These are phyloP conservation scores for Isichthys henryi DNA, from an alignment of 2,113 vertebrate species.

Conservation along the genomic window DNA sequence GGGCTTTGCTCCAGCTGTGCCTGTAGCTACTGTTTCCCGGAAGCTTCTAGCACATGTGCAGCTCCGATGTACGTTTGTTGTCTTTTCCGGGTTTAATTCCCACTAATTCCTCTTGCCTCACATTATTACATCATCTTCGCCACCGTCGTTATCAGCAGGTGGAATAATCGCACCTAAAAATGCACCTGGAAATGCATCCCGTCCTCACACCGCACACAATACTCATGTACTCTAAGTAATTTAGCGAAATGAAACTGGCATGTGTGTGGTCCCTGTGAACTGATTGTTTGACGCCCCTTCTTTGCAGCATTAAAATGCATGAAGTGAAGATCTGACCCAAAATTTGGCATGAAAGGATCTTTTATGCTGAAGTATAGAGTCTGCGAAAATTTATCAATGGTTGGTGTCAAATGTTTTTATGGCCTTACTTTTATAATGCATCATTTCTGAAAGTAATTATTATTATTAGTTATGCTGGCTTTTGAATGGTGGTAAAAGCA, in stretches of 20 bases:
- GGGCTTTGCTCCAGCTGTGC: background rate
- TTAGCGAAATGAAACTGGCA: background rate
- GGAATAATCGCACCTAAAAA: background rate
- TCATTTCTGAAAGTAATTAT: background rate
- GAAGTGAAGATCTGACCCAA: background rate
- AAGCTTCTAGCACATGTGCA: background rate
- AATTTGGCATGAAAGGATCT: slow-evolving; percentile 6
- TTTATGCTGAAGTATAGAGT: slow-evolving; percentile 8
- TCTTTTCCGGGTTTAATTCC: background rate
- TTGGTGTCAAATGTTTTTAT: slow-evolving; percentile 7
- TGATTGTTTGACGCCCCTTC: background rate
- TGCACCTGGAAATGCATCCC: background rate
- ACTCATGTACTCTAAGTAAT: background rate
- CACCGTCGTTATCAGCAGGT: background rate
- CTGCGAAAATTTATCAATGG: slow-evolving; percentile 2
- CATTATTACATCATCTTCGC: background rate
- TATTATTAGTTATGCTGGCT: background rate
- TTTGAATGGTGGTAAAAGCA: background rate
- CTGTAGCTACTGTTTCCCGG: background rate
- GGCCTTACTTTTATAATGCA: background rate
- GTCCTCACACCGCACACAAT: background rate
- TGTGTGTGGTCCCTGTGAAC: background rate
- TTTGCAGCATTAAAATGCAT: background rate
- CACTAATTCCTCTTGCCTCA: background rate
- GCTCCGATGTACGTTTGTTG: background rate